A percentile compares a stretch with the other conserved stretches of the same genome.
Conservation (phyloP, 2,797 vertebrate species). For the Protonibea diacanthus region DNA sequence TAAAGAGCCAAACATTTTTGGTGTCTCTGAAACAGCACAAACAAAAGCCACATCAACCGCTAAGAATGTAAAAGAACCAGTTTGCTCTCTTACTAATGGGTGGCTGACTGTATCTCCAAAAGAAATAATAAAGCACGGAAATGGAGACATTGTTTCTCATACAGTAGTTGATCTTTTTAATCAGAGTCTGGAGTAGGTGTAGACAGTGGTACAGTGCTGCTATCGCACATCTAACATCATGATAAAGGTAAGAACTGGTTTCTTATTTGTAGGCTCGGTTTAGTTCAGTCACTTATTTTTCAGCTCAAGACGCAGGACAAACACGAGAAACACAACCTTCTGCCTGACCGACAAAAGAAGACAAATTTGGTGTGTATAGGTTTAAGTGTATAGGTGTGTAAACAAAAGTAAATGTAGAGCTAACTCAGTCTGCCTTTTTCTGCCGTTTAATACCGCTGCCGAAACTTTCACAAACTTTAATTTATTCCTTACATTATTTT, state of each 20-base stretch:
- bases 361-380: conserved; percentile 17
- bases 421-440: not conserved
- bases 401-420: not conserved
- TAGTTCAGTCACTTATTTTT: not conserved
- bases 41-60: not conserved
- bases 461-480: too few species aligned
- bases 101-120: rapidly evolving
- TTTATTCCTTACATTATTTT: not conserved
- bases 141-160: not conserved
- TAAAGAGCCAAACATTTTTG: not conserved
- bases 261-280: not conserved
- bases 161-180: not conserved
- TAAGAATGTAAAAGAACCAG: conserved; percentile 60
- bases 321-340: rapidly evolving
- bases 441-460: not conserved
- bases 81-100: conserved; percentile 2
- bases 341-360: not conserved
- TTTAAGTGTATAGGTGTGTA: not conserved
- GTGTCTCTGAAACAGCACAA: not conserved
- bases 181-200: not conserved
- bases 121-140: not conserved
- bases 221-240: not conserved
- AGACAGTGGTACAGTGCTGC: not conserved
- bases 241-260: not conserved
- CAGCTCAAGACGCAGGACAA: not conserved